Conservation (phyloP, 2,888 invertebrate species). For the Clistopyga incitator region DNA sequence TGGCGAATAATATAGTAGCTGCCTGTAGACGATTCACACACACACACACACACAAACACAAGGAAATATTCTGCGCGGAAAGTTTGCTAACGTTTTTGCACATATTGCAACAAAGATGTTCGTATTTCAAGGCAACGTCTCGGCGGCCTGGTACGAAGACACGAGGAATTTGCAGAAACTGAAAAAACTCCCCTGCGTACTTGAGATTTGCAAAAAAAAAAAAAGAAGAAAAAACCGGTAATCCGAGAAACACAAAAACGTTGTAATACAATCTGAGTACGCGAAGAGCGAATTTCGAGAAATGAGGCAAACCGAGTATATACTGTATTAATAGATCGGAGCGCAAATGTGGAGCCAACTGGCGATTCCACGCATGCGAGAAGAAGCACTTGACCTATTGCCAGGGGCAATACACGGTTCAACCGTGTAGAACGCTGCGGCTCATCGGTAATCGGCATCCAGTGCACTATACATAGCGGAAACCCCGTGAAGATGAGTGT, state of each 20-base stretch:
- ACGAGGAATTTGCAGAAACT: constrained; percentile 11
- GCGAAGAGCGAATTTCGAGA: not conserved
- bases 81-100: constrained; percentile 11
- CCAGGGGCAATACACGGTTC: constrained; percentile 37
- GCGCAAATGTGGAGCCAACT: not conserved
- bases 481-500: constrained; percentile 7
- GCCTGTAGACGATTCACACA: constrained; percentile 5
- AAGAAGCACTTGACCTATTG: constrained; percentile 66
- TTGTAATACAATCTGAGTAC: not conserved
- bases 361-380: constrained; percentile 1
- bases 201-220: not conserved
- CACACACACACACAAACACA: too few species aligned
- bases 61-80: not conserved
- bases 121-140: constrained; percentile 29
- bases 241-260: not conserved
- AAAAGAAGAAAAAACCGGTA: not conserved
- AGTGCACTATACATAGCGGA: not conserved
- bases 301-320: not conserved
- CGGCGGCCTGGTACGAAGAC: constrained; percentile 2
- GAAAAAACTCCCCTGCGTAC: not conserved
- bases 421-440: constrained; percentile 25
- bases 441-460: not conserved
- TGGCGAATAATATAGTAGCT: constrained; percentile 15
- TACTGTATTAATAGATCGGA: constrained; percentile 25
- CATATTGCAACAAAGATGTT: constrained; percentile 18